Conservation (phyloP, 1,140 invertebrate species). For the Stegodyphus dumicola region DNA sequence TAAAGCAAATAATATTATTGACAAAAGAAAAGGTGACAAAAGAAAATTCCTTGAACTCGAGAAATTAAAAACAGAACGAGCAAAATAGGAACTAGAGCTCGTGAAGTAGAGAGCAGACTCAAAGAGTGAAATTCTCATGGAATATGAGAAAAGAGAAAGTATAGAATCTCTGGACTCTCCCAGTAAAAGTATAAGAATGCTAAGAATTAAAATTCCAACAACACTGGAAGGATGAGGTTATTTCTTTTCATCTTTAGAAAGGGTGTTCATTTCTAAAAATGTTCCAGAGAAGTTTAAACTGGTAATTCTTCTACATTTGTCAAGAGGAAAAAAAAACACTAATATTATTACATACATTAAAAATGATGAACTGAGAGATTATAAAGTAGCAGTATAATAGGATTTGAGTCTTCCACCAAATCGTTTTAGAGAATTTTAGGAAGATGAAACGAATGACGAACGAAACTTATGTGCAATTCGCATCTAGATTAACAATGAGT, state of each 20-base stretch:
- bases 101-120: background rate
- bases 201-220: background rate
- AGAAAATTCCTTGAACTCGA: background rate
- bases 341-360: too few species aligned
- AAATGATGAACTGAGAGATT: too few species aligned
- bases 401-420: background rate
- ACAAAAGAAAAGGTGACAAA: too few species aligned
- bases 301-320: too few species aligned
- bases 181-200: background rate
- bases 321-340: too few species aligned
- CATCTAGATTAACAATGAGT: too few species aligned
- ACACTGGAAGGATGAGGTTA: background rate
- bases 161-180: background rate
- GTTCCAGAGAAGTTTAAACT: background rate
- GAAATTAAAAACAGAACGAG: background rate
- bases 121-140: background rate
- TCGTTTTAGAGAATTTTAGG: background rate
- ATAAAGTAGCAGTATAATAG: too few species aligned
- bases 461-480: too few species aligned
- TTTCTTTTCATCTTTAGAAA: conserved; percentile 16
- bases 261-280: background rate
- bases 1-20: too few species aligned
- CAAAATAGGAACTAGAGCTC: background rate
- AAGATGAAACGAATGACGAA: too few species aligned
- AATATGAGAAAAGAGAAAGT: background rate